A percentile compares a stretch with the other conserved stretches of the same genome.
phyloP scores from a whole-genome alignment of 2,888 invertebrate species.

The Gastrophysa polygoni region DNA sequence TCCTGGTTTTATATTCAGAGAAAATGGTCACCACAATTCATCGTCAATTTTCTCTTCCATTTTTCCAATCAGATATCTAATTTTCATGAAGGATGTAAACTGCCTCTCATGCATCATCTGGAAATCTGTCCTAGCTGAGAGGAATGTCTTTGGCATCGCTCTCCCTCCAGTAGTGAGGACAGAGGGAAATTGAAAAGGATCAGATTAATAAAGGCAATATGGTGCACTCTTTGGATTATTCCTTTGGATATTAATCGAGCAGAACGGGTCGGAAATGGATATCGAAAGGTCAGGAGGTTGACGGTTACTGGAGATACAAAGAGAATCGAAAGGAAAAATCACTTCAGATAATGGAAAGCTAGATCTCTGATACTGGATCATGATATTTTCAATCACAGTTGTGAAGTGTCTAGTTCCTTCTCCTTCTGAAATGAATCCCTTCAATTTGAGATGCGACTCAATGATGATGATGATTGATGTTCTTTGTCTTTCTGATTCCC shows the following conservation, averaged over 20 bases:
- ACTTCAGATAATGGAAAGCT: background rate
- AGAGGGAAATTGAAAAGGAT: conserved; percentile 23
- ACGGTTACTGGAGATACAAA: background rate
- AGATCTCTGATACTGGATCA: background rate
- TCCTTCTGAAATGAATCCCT: too few species aligned
- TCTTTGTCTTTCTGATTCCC: too few species aligned
- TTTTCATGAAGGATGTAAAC: too few species aligned
- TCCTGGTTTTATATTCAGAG: too few species aligned
- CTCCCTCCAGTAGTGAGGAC: background rate
- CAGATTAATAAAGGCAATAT: conserved; percentile 25
- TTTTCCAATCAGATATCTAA: too few species aligned
- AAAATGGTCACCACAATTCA: too few species aligned
- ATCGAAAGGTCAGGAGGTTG: background rate
- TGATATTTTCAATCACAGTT: too few species aligned
- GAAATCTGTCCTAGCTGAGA: background rate
- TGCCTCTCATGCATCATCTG: background rate
- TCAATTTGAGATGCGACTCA: too few species aligned
- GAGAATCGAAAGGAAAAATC: background rate
- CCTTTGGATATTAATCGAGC: conserved; percentile 14
- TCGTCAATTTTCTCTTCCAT: too few species aligned
- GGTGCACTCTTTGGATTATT: conserved; percentile 24
- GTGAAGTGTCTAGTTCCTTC: too few species aligned
- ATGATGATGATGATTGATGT: too few species aligned
- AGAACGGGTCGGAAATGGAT: background rate
- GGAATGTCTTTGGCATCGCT: background rate